Conservation (phyloP, 2,113 vertebrate genomes). For the Panthera uncia region DNA sequence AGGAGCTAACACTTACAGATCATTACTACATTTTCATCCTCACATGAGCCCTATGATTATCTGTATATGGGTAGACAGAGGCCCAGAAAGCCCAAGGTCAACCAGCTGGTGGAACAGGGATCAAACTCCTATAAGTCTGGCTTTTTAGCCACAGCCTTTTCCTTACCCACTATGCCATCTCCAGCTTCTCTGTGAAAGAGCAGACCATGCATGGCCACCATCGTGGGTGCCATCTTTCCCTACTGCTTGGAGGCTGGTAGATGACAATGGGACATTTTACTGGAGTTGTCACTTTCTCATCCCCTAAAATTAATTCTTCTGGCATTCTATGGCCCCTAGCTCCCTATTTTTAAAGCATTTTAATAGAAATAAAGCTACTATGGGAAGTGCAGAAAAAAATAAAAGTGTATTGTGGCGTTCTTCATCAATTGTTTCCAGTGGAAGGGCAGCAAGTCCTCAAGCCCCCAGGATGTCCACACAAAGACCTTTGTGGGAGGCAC, state of each 20-base stretch:
- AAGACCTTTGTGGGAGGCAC: not conserved
- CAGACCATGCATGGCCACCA: not conserved
- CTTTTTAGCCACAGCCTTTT: not conserved
- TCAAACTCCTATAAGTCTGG: not conserved
- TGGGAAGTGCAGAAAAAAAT: not conserved
- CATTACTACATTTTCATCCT: not conserved
- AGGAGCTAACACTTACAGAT: not conserved
- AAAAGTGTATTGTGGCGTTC: not conserved
- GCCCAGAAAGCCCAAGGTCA: not conserved
- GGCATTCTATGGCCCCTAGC: not conserved
- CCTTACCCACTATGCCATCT: not conserved
- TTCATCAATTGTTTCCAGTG: not conserved
- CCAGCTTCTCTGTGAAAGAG: accelerated
- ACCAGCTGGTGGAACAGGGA: not conserved
- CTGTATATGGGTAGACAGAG: not conserved
- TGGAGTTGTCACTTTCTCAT: not conserved
- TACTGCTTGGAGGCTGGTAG: not conserved
- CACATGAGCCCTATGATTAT: not conserved
- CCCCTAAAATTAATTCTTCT: not conserved
- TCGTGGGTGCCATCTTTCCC: not conserved
- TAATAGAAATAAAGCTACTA: not conserved
- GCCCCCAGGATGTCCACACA: not conserved
- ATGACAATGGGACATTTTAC: not conserved
- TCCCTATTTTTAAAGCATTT: conserved; percentile 8
- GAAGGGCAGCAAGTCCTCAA: not conserved